Base-by-base conservation (phyloP, 2,113 vertebrate genomes). In the Mustela lutreola region DNA sequence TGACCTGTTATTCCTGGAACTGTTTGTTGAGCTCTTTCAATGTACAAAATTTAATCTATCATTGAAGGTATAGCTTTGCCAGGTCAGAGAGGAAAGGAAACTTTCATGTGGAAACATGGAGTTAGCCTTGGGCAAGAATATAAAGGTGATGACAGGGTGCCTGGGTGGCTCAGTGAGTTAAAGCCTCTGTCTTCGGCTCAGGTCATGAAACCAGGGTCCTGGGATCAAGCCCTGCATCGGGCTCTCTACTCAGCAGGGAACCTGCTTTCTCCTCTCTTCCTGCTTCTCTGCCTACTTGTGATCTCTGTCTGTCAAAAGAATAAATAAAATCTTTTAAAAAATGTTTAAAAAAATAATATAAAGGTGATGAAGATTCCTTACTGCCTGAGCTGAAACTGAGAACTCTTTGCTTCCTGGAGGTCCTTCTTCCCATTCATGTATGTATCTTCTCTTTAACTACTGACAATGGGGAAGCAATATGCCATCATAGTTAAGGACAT, bases 1-100 rank as follows among this genome's bases (percentile, higher is more conserved):
- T 93, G 39, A 81, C 67, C 88, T 90, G 92, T 82, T 96, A 80
- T 85, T 90, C 15, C 58, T 93, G 28, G 21, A 93, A 53, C 53
- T 82, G 39, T 78, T 82, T 60, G 50, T 71, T 95, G 71, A 73
- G 4, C 24, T 50, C 21, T 62, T 97, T 67, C 26, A 83, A 42
- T 28, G 60, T 56, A 53, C 50, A 92, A 39, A 81, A 24, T 60
- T 90, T 50, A 95, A 95, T 33, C 31, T 36, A 48, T 62, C 19
- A 1, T 45, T 45, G 28, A 9, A 93, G 28, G 5, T 80, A 33
- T 67, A 75, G 18, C 33, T 19, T 89, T 63, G 16, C 39, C 71
- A 86, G 10, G 58, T 94, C 58, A 65, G 67, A 45, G 21, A 81
- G 50, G 45, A 67, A 92, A 84, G 26, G 14, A 81, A 48, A 36